Evolutionary conservation across 2,888 invertebrate genomes (phyloP).

Genomic region (Clunio marinus): DNA sequence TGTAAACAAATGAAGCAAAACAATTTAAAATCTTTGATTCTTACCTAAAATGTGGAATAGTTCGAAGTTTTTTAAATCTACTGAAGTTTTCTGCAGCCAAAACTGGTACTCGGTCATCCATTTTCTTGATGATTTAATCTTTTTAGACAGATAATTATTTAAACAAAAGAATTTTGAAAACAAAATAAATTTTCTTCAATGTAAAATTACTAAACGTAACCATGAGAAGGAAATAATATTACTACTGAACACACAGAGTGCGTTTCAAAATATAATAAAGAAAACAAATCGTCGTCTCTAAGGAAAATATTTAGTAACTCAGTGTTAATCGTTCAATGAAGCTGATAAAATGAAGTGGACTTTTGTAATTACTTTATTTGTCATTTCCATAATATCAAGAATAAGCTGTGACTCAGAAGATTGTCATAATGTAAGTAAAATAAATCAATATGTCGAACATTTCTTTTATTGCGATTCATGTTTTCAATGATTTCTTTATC

Average conservation of each 20-base stretch:
- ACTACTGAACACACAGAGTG: not conserved
- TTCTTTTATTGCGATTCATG: not conserved
- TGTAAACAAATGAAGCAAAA: slow-evolving; percentile 11
- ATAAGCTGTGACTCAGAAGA: not conserved
- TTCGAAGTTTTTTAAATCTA: slow-evolving; percentile 13
- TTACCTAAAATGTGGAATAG: slow-evolving; percentile 32
- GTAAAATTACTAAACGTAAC: not conserved
- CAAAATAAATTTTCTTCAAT: not conserved
- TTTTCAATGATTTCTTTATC: not conserved
- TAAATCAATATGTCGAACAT: slow-evolving; percentile 1
- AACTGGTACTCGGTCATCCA: slow-evolving; percentile 34
- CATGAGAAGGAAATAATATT: too few species aligned
- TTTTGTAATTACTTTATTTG: not conserved
- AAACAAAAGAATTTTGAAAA: too few species aligned
- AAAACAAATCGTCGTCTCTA: not conserved
- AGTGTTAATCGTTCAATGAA: not conserved
- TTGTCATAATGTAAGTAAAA: slow-evolving; percentile 35
- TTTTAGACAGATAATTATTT: too few species aligned
- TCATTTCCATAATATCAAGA: not conserved
- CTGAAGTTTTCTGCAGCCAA: not conserved
- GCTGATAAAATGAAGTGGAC: slow-evolving; percentile 5
- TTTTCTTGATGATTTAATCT: too few species aligned
- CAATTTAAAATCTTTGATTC: not conserved
- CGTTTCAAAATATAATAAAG: not conserved
- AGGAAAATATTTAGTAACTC: not conserved